phyloP scores from a whole-genome alignment of 1,140 invertebrate genomes.

The Aphelinus certus region DNA sequence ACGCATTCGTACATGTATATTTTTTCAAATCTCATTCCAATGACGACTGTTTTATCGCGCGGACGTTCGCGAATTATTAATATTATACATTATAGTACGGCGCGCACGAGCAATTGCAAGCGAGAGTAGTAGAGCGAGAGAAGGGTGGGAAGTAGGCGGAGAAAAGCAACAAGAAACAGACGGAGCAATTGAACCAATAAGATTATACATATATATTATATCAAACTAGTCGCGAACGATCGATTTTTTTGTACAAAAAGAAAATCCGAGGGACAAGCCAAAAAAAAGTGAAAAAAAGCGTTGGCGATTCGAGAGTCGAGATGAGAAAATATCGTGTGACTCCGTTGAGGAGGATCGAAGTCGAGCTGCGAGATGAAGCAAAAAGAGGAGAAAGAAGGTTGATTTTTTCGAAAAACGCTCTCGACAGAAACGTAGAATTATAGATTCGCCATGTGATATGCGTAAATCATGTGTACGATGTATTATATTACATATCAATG shows the following conservation, averaged over 20 bases:
- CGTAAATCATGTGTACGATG: conserved; percentile 36
- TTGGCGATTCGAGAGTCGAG: too few species aligned
- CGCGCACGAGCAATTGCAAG: neutral
- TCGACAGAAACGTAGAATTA: conserved; percentile 4
- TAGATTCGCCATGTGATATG: conserved; percentile 35
- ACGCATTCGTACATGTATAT: conserved; percentile 41
- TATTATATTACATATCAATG: conserved; percentile 41
- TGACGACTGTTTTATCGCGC: conserved; percentile 26
- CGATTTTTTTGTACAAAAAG: too few species aligned
- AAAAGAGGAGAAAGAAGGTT: neutral
- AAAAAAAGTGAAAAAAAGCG: too few species aligned
- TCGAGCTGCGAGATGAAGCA: neutral
- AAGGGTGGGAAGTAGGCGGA: neutral
- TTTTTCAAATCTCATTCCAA: conserved; percentile 41
- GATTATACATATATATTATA: too few species aligned
- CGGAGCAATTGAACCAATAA: neutral
- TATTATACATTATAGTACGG: too few species aligned
- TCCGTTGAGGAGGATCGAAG: neutral
- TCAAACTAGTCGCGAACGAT: too few species aligned
- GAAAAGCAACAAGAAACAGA: neutral
- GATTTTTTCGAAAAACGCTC: neutral
- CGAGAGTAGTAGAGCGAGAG: neutral
- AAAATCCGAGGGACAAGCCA: too few species aligned
- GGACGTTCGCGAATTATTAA: neutral
- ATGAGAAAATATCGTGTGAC: too few species aligned